Base-by-base conservation (phyloP, 2,888 invertebrate genomes). In the Suillia variegata region DNA sequence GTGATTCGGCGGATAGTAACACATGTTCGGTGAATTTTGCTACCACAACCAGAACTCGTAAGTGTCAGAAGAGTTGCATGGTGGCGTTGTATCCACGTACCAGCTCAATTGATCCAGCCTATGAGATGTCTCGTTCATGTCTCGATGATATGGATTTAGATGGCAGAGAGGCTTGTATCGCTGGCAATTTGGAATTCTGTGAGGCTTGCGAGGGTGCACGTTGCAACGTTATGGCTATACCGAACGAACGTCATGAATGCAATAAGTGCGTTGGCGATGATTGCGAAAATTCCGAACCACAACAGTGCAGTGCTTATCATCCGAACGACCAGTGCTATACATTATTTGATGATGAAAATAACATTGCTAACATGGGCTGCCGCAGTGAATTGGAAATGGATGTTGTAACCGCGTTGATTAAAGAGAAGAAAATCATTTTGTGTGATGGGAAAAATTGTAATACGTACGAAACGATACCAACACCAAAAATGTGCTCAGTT, bases 361-460 rank as follows among this genome's bases (percentile, higher is more conserved):
- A 57, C 4, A 6, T 79, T 2, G 42, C 68, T 2, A 61, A 54
- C 3, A 71, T 76, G 76, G 81, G 80, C n/a, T 80, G 80, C 38
- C 72, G 70, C 47, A 80, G 81, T 54, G 76, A 77, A 33, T 74
- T 73, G 15, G 73, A 75, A 26, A 62, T 56, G 1, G 63, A 67
- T 22, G 65, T 67, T 4, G 50, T 74, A 20, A 48, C 60, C 1
- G 70, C 68, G 5, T 52, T 80, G 26, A 54, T 80, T 0, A 68
- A 69, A 12, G 65, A 71, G 55, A 69, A 79, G 57, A 62, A 61
- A 1, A 2, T 80, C 18, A 2, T 71, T 0, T 47, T 80, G 3
- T 81, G 80, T 26, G 65, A 71, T 6, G 75, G 63, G 2, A 67
- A 65, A 15, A 71, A 67, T 17, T 80, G 80, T 56, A 80, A 80